Base-by-base conservation (phyloP, 2,888 invertebrate species). In the Clanis bilineata region DNA sequence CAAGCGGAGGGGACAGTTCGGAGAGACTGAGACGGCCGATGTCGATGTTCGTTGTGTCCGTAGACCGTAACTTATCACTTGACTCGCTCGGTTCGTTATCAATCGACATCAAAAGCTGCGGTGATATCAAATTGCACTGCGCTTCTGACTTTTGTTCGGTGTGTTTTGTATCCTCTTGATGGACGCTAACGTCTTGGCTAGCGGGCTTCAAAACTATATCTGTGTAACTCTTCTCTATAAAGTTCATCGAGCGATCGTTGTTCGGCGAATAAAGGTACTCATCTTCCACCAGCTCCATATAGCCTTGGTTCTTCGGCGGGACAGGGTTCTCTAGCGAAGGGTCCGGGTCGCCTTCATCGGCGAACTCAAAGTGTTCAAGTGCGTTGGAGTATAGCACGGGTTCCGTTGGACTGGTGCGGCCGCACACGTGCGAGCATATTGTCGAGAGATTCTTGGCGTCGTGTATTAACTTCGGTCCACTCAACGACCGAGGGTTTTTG, bases 321-420 rank as follows among this genome's bases (percentile, higher is more conserved):
- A 67, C 66, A 1, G 87, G 85, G 1, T 76, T 94, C 70, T 95
- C 96, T 3, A 95, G 90, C 15, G 95, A 94, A 21, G 95, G 94
- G n/a, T 96, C 96, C 75, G 96, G 96, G 0, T 96, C 96, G 0
- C 96, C 97, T 0, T 96, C 96, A 77, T 97, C 97, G 93, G 96
- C 97, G 76, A 96, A 97, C 76, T 97, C 97, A 67, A 97, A 95
- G 75, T 96, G 95, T 68, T 96, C 96, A 51, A 95, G 90, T 57
- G 96, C 95, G 62, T 94, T 89, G 0, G 88, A 88, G 65, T 85
- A 90, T 0, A 84, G 80, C 2, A 90, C 79, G 0, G 79, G 73
- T 32, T 84, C 81, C 1, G 69, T 61, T 0, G 88, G 86, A 63
- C 84, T 85, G 1, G 77, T 78, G 12, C 87, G 80, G 0, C 93